These are phyloP conservation scores for Tachypleus tridentatus DNA, from an alignment of 1,140 invertebrate species.

Conservation along the genomic window DNA sequence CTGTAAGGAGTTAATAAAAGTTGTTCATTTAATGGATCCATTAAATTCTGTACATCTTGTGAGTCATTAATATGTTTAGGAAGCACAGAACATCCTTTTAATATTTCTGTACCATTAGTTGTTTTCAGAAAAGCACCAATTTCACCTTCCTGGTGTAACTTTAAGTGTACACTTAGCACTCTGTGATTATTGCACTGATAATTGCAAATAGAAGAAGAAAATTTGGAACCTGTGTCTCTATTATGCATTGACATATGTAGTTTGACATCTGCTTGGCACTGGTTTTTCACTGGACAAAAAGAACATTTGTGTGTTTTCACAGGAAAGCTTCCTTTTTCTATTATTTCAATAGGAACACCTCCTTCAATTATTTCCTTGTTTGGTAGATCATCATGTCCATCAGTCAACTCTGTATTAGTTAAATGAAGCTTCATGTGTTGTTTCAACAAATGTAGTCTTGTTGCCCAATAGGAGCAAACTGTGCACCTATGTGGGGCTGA, in stretches of 20 bases:
- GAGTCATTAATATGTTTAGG: too few relatives aligned
- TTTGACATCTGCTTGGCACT: constrained; percentile 50
- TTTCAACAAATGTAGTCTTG: constrained; percentile 58
- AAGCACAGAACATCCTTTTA: background rate
- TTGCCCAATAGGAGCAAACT: constrained; percentile 68
- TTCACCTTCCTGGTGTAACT: constrained; percentile 49
- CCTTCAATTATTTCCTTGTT: too few relatives aligned
- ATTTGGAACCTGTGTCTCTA: constrained; percentile 21
- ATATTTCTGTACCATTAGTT: too few relatives aligned
- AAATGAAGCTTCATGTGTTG: constrained; percentile 58
- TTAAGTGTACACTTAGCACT: constrained; percentile 59
- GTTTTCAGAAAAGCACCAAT: constrained; percentile 7
- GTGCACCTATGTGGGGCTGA: constrained; percentile 58
- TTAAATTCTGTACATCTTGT: too few relatives aligned
- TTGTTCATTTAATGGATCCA: too few relatives aligned
- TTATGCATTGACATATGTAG: constrained; percentile 76
- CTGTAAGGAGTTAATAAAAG: background rate
- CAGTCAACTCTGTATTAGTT: too few relatives aligned
- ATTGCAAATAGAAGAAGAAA: constrained; percentile 60
- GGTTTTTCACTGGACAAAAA: constrained; percentile 71
- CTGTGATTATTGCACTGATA: constrained; percentile 62
- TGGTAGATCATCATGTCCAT: too few relatives aligned
- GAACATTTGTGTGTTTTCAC: constrained; percentile 74
- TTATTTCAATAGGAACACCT: too few relatives aligned
- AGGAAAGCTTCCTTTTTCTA: too few relatives aligned